These are phyloP conservation scores for Poecile atricapillus DNA, from an alignment of 2,113 vertebrate genomes.

Conservation along the genomic window DNA sequence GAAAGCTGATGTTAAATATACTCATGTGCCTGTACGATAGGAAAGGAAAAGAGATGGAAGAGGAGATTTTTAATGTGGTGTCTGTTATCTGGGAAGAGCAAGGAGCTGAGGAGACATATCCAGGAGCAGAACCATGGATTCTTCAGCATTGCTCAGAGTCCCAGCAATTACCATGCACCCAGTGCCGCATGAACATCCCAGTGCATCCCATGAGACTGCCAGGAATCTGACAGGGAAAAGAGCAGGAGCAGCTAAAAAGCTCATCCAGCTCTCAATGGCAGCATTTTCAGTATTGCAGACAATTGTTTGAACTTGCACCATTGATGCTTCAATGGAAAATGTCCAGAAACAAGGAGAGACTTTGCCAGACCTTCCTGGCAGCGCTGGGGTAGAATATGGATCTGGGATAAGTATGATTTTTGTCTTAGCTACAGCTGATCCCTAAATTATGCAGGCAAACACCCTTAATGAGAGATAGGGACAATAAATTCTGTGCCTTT, in stretches of 20 bases:
- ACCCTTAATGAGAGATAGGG: background rate
- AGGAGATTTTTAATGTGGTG: background rate
- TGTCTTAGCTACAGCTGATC: background rate
- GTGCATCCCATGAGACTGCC: background rate
- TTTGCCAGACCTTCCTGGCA: background rate
- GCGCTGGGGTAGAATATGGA: background rate
- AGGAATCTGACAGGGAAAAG: background rate
- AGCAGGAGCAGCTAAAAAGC: background rate
- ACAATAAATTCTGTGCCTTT: background rate
- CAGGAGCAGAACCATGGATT: background rate
- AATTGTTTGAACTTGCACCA: background rate
- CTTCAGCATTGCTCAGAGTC: background rate
- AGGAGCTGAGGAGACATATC: background rate
- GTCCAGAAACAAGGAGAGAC: background rate
- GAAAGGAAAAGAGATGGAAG: background rate
- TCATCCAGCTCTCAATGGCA: background rate
- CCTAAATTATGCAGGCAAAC: background rate
- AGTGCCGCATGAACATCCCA: background rate
- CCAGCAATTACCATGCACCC: accelerated
- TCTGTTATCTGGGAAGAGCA: background rate
- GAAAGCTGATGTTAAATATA: background rate
- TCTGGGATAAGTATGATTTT: background rate
- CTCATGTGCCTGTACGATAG: background rate
- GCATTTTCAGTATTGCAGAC: background rate
- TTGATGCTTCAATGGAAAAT: background rate